Percentiles rank a stretch among this genome's conserved stretches.
Evolutionary conservation across 2,113 vertebrate species (phyloP).

Genomic region (Scatophagus argus): DNA sequence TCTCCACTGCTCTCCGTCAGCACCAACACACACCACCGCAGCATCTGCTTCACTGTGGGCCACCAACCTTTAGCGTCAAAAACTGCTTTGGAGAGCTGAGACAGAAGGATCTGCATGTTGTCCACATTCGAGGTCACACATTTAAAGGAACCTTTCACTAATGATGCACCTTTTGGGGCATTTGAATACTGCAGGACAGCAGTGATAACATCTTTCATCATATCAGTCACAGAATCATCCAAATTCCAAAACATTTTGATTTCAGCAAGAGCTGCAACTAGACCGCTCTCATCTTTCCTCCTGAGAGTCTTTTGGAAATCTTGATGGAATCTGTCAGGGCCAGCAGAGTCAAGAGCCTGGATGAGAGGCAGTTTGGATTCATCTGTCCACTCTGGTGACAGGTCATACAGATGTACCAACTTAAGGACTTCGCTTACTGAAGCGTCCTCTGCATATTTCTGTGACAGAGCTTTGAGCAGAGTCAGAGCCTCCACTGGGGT

Average conservation of each 20-base stretch:
- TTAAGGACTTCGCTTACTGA: neutral
- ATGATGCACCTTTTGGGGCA: neutral
- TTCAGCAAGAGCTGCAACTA: slow-evolving; percentile 12
- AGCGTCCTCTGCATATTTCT: slow-evolving; percentile 6
- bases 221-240: slow-evolving; percentile 5
- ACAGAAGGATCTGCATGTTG: neutral
- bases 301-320: slow-evolving; percentile 20
- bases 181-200: slow-evolving; percentile 3
- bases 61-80: slow-evolving; percentile 37
- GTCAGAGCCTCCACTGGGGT: slow-evolving; percentile 10
- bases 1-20: fast-evolving
- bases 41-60: slow-evolving; percentile 40
- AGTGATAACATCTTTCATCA: slow-evolving; percentile 21
- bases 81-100: slow-evolving; percentile 40
- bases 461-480: slow-evolving; percentile 31
- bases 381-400: slow-evolving; percentile 18
- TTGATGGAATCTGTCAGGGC: neutral
- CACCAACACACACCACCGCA: slow-evolving; percentile 31
- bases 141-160: neutral
- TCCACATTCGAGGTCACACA: neutral
- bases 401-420: neutral
- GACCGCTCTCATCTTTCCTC: neutral
- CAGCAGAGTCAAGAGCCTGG: slow-evolving; percentile 4
- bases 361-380: slow-evolving; percentile 4
- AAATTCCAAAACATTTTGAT: neutral